These are phyloP conservation scores for Corapipo altera DNA, from an alignment of 2,113 vertebrate genomes.

Conservation along the genomic window DNA sequence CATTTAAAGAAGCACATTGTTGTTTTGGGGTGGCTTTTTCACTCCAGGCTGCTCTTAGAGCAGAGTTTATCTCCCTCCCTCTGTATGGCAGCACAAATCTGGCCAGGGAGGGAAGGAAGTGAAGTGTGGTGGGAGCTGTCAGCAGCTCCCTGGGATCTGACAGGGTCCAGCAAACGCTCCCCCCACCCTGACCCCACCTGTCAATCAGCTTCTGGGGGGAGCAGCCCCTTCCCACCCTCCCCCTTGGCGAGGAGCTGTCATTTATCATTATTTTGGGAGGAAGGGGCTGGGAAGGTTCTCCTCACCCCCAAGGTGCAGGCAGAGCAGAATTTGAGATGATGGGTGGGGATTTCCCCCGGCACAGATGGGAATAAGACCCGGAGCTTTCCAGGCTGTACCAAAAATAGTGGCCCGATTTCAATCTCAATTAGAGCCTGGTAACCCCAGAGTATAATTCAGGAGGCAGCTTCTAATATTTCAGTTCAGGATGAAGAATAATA, in stretches of 20 bases:
- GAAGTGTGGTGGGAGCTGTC: slow-evolving; percentile 73
- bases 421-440: neutral
- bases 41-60: neutral
- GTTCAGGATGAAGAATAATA: slow-evolving; percentile 31
- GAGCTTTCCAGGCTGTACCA: slow-evolving; percentile 3
- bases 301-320: neutral
- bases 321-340: slow-evolving; percentile 48
- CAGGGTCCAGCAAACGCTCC: slow-evolving; percentile 72
- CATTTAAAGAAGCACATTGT: neutral
- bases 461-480: slow-evolving; percentile 46
- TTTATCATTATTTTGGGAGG: slow-evolving; percentile 53
- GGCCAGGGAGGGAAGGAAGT: slow-evolving; percentile 32
- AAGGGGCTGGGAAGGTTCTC: slow-evolving; percentile 21
- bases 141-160: slow-evolving; percentile 77
- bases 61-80: slow-evolving; percentile 17
- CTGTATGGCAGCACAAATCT: slow-evolving; percentile 36
- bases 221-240: slow-evolving; percentile 29
- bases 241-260: slow-evolving; percentile 34
- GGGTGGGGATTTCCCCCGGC: slow-evolving; percentile 29
- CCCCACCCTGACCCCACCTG: slow-evolving; percentile 75
- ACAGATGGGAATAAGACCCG: slow-evolving; percentile 2
- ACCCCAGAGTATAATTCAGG: slow-evolving; percentile 14
- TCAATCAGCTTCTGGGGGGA: slow-evolving; percentile 70
- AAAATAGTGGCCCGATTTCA: slow-evolving; percentile 29
- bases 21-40: neutral